Base-by-base conservation (phyloP, 2,797 vertebrate species). In the Periophthalmus magnuspinnatus region DNA sequence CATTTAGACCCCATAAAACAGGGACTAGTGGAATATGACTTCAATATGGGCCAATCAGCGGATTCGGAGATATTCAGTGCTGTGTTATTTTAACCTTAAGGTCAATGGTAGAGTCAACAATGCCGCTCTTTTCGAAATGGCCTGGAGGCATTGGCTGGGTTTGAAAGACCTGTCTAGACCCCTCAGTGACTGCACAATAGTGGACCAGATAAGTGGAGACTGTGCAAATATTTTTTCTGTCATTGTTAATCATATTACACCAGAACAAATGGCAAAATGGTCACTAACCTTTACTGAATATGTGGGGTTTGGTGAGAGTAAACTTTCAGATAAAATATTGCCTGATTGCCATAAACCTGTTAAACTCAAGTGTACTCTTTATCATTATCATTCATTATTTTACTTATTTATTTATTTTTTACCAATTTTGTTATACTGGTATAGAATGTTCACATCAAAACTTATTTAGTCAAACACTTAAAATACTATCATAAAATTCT, bases 101-200 rank as follows among this genome's bases (percentile, higher is more conserved):
- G 74, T 80, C 81, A 81, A 67, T 65, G 66, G 67, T 59, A 79
- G 77, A 81, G 78, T 86, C 81, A 87, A 83, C 81, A 88, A 55
- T 64, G 68, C 69, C 72, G 59, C 50, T 76, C 34, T 74, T 77
- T 81, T 70, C 78, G 73, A 81, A 85, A 82, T 80, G 78, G 77
- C 74, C 67, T 33, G 56, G 68, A 83, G 77, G 86, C 61, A 24
- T 45, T 16, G 61, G 61, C 61, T 47, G 61, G 9, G 21, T 45
- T 22, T 45, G 38, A 63, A 63, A 36, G 36, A 47, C 36, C 61
- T 16, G 38, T 16, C 38, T 47, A 63, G 61, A 22, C 61, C 36
- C n/a, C 61, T 41, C 36, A 17, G 21, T 63, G 36, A 47, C 61
- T 47, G 38, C 59, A 45, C 38, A 45, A 63, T 45, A 47, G 36